A percentile compares a stretch with the other conserved stretches of the same genome.
Conservation (phyloP, 2,797 vertebrate genomes). For the Myripristis murdjan region DNA sequence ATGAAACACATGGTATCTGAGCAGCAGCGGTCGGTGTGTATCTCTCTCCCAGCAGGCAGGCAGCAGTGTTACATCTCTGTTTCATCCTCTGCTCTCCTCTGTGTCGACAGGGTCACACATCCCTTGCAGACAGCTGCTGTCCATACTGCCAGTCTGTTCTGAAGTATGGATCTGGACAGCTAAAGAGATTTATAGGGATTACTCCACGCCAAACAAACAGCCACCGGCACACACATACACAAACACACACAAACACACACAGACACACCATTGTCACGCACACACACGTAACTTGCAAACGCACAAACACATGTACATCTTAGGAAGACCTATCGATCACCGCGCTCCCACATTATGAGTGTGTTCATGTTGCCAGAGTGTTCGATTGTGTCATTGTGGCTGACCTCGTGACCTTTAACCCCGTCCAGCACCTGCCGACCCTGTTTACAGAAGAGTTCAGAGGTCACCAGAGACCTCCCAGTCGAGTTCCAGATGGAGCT, state of each 20-base stretch:
- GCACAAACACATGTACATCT: neutral
- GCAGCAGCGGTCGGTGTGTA: conserved; percentile 12
- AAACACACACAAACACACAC: conserved; percentile 9
- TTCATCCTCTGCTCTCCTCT: conserved; percentile 20
- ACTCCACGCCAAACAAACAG: conserved; percentile 37
- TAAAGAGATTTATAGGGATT: conserved; percentile 73
- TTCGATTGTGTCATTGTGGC: conserved; percentile 42
- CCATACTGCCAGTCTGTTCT: conserved; percentile 51
- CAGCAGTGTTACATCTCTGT: conserved; percentile 46
- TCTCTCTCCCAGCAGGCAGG: conserved; percentile 54
- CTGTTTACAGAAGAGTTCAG: conserved; percentile 54
- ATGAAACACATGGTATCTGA: conserved; percentile 32
- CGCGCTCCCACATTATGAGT: conserved; percentile 8
- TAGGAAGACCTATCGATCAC: conserved; percentile 5
- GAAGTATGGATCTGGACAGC: conserved; percentile 65
- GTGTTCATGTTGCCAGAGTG: conserved; percentile 20
- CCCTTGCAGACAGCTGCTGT: conserved; percentile 68
- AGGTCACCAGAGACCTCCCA: conserved; percentile 49
- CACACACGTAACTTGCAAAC: neutral
- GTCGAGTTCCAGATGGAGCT: conserved; percentile 60
- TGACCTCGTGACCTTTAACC: conserved; percentile 56
- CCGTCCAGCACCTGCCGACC: conserved; percentile 56
- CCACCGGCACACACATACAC: conserved; percentile 1
- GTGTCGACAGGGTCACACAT: conserved; percentile 50
- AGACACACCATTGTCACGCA: conserved; percentile 1